phyloP scores from a whole-genome alignment of 2,888 invertebrate species.

The Orchesella flavescens region DNA sequence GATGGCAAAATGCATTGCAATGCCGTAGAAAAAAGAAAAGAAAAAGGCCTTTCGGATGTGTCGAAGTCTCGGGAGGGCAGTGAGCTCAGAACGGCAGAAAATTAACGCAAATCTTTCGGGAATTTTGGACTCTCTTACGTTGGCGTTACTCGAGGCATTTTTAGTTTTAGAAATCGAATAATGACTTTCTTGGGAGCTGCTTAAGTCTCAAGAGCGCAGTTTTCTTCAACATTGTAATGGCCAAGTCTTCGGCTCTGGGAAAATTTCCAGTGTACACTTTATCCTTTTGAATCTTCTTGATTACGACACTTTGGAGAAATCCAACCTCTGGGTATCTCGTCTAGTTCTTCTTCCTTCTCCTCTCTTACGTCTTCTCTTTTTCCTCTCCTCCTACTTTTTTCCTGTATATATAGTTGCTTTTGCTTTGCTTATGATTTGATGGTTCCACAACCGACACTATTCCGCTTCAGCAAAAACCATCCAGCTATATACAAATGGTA shows the following conservation, averaged over 20 bases:
- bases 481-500: background rate
- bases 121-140: slow-evolving; percentile 72
- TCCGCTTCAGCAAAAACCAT: background rate
- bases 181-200: slow-evolving; percentile 73
- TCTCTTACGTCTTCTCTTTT: slow-evolving; percentile 25
- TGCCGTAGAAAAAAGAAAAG: slow-evolving; percentile 56
- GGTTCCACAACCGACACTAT: slow-evolving; percentile 49
- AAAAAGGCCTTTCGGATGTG: slow-evolving; percentile 72
- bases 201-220: slow-evolving; percentile 71
- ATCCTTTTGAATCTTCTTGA: slow-evolving; percentile 72
- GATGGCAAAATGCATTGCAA: slow-evolving; percentile 27
- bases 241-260: slow-evolving; percentile 72
- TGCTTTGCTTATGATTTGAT: slow-evolving; percentile 61
- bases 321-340: slow-evolving; percentile 63
- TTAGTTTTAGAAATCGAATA: slow-evolving; percentile 73
- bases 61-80: slow-evolving; percentile 79
- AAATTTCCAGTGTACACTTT: slow-evolving; percentile 72
- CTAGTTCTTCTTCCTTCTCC: slow-evolving; percentile 19
- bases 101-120: slow-evolving; percentile 78
- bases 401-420: slow-evolving; percentile 5
- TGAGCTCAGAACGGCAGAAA: slow-evolving; percentile 86
- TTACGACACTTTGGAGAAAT: slow-evolving; percentile 72
- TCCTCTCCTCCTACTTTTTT: slow-evolving; percentile 7
- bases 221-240: slow-evolving; percentile 72
- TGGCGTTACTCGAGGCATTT: slow-evolving; percentile 72